A percentile compares a stretch with the other conserved stretches of the same genome.
Conservation (phyloP, 2,797 vertebrate genomes). For the Mareca penelope region DNA sequence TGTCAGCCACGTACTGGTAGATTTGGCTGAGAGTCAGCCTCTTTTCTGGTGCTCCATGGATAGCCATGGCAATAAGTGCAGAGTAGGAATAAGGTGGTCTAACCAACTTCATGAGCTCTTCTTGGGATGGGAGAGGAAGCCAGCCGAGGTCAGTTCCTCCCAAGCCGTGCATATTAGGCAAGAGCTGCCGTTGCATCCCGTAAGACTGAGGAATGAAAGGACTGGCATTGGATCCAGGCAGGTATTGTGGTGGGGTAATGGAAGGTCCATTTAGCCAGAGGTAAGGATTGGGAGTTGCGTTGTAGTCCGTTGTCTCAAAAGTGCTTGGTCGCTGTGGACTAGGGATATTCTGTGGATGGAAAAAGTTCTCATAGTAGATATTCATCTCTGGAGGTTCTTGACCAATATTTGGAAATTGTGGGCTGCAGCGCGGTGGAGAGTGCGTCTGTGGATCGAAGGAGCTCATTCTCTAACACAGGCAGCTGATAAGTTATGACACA, state of each 20-base stretch:
- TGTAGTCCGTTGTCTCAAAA: slow-evolving; percentile 91
- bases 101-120: slow-evolving; percentile 88
- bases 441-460: slow-evolving; percentile 86
- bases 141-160: slow-evolving; percentile 88
- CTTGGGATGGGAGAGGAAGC: slow-evolving; percentile 92
- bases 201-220: slow-evolving; percentile 92
- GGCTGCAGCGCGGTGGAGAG: slow-evolving; percentile 92
- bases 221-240: slow-evolving; percentile 78
- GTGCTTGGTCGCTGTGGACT: slow-evolving; percentile 91
- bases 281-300: slow-evolving; percentile 89
- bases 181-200: slow-evolving; percentile 88
- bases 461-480: slow-evolving; percentile 80
- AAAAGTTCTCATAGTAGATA: slow-evolving; percentile 94
- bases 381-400: slow-evolving; percentile 89
- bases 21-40: slow-evolving; percentile 94
- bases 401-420: slow-evolving; percentile 88
- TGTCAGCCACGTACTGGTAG: slow-evolving; percentile 91
- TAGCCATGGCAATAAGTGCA: slow-evolving; percentile 96
- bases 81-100: slow-evolving; percentile 96
- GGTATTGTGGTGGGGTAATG: slow-evolving; percentile 77
- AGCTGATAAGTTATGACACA: slow-evolving; percentile 33
- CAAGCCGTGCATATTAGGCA: slow-evolving; percentile 82
- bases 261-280: slow-evolving; percentile 83
- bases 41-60: slow-evolving; percentile 86
- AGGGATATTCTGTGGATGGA: slow-evolving; percentile 88